Evolutionary conservation across 35 echinoderm and acorn worm species (phyloP), one percentile per base, ranked within the genome.

Genomic region (Eucidaris tribuloides): DNA sequence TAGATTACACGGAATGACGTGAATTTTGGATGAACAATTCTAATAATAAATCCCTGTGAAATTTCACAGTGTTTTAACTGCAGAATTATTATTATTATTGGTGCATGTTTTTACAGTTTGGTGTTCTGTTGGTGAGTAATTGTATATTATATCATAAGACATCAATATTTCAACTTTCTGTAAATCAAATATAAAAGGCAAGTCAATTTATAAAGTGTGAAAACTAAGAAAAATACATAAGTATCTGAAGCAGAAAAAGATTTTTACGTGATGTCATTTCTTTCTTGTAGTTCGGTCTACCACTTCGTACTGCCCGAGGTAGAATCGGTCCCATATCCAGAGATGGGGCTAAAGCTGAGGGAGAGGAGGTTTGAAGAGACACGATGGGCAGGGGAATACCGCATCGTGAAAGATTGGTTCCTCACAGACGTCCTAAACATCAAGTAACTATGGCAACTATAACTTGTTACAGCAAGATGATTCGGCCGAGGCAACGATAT

Each of bases 371-470:
- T 74, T 40, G 20, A 42, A 40, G n/a, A 42, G 5, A 17, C 24
- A 22, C 38, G 38, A 44, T 34, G 13, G 5, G 22, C 15, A 41
- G 68, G 68, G 24, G 13, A 5, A 2, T 36, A 74, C 38, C 38
- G 22, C 35, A 74, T 74, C 68, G 68, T 74, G 15, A 38, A 14
- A 19, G 68, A 74, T n/a, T 74, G 68, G 68, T 74, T 74, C 34
- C 38, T 25, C 41, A 38, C 2, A n/a, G 68, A 74, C 9, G 68
- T 74, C 6, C 34, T 74, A 3, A 19, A 38, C 4, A 24, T 38
- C 34, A 74, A 44, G 68, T 74, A 74, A 44, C 68, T 40, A 44
- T 74, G 15, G 9, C 11, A 66, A 32, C 11, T 2, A 29, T 64
- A 64, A 64, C 27, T 32, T 34, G 22, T 59, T 7, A 64, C 22